Evolutionary conservation across 2,888 invertebrate genomes (phyloP), one percentile per base, ranked within the genome.

Genomic region (Stenoptilia bipunctidactyla): DNA sequence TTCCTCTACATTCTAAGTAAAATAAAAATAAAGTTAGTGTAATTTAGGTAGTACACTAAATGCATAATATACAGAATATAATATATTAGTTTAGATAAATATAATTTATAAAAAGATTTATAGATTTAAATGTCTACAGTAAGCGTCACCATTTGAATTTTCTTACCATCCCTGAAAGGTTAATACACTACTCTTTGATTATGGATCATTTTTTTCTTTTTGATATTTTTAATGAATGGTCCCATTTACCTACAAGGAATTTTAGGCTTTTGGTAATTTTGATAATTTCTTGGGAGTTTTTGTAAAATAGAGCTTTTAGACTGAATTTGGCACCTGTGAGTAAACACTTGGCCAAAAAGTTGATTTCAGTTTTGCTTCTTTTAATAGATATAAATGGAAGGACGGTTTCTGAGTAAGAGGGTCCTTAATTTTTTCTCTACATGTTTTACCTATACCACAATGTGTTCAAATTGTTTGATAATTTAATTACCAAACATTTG

Each of bases 201-300:
- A 80, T 76, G 79, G 72, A 55, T 74, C 66, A 36, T 55, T 60
- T 66, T 46, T 60, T 66, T 46, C 45, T 51, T 61, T 48, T 64
- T 79, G 79, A 82, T 82, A 79, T 80, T 68, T 56, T 67, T 69
- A 73, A 69, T 67, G 61, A 66, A 64, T 82, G 82, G 82, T 83
- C 82, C 82, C 82, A 68, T 58, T 66, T 72, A 72, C 69, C 71
- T 69, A 66, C 20, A 55, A 58, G 64, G 65, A 69, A 63, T 66
- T 59, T 63, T 79, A 75, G 70, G 71, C 69, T 69, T 65, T 60
- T 50, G 49, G 8, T 20, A 5, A 3, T 20, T 20, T 20, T 20
- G 20, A 20, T 20, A 20, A 5, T 5, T 20, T 20, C 8, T 20
- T 20, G 20, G 20, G 20, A 20, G 8, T 20, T 45, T 47, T 41